phyloP scores from a whole-genome alignment of 2,113 vertebrate genomes.

The Pseudolaguvia tuberculata region DNA sequence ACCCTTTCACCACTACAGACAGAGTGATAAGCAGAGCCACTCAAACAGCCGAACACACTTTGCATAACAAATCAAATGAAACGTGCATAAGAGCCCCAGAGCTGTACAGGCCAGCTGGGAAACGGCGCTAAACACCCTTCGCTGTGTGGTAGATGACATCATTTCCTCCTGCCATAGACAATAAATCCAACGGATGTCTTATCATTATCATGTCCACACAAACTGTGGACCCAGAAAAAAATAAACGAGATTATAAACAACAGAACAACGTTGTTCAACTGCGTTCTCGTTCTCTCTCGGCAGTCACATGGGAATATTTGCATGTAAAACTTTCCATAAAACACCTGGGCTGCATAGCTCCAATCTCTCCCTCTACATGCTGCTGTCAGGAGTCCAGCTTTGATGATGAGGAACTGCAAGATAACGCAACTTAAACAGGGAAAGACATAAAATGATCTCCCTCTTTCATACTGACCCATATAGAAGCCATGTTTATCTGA shows the following conservation, averaged over 20 bases:
- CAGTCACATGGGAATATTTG: background rate
- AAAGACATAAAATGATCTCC: background rate
- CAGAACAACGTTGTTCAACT: background rate
- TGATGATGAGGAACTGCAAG: too few species aligned
- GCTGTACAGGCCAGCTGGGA: constrained; percentile 33
- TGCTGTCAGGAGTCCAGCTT: background rate
- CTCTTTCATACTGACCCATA: too few species aligned
- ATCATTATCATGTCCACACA: constrained; percentile 44
- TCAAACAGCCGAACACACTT: constrained; percentile 39
- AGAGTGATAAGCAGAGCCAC: constrained; percentile 19
- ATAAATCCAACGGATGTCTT: constrained; percentile 49
- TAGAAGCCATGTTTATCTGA: too few species aligned
- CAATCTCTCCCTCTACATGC: background rate
- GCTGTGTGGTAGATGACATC: constrained; percentile 44
- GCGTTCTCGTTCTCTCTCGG: background rate
- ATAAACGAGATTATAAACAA: constrained; percentile 9
- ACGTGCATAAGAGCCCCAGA: constrained; percentile 30
- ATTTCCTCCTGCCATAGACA: constrained; percentile 47
- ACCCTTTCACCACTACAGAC: constrained; percentile 36
- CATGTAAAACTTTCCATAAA: constrained; percentile 17
- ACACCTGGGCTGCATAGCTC: background rate
- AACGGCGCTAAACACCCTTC: constrained; percentile 38
- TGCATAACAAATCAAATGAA: constrained; percentile 55
- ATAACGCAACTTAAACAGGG: too few species aligned
- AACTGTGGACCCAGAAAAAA: constrained; percentile 18